These are phyloP conservation scores for Crocuta crocuta DNA, from an alignment of 2,113 vertebrate species.

Conservation along the genomic window DNA sequence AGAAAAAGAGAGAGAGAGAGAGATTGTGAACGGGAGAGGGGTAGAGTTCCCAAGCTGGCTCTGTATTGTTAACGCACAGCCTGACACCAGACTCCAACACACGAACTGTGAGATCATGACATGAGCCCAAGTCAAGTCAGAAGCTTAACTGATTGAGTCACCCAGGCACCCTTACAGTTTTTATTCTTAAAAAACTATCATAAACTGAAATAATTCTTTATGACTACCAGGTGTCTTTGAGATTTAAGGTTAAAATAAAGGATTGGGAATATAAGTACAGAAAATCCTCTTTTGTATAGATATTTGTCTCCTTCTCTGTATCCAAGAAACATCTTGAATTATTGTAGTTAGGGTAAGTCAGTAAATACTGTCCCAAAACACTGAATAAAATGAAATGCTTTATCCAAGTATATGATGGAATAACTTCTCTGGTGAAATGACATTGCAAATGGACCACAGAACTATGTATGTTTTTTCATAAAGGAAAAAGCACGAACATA, in stretches of 20 bases:
- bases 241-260: background rate
- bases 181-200: background rate
- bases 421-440: background rate
- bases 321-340: background rate
- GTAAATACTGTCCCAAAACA: background rate
- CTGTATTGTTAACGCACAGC: no score
- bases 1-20: no score
- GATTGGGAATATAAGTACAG: background rate
- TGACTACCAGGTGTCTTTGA: background rate
- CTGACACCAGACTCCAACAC: no score
- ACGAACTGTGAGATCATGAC: no score
- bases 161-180: background rate
- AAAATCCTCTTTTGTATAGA: background rate
- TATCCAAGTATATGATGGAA: background rate
- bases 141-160: no score
- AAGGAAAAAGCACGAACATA: background rate
- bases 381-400: background rate
- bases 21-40: no score
- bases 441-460: background rate
- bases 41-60: no score
- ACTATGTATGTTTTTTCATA: background rate
- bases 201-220: background rate
- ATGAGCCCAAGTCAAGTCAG: no score
- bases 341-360: background rate
- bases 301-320: background rate